Evolutionary conservation across 64 coral and sea anemone species (phyloP), one percentile per base, ranked within the genome.

Genomic region (Hydrozoanthus tunicans): DNA sequence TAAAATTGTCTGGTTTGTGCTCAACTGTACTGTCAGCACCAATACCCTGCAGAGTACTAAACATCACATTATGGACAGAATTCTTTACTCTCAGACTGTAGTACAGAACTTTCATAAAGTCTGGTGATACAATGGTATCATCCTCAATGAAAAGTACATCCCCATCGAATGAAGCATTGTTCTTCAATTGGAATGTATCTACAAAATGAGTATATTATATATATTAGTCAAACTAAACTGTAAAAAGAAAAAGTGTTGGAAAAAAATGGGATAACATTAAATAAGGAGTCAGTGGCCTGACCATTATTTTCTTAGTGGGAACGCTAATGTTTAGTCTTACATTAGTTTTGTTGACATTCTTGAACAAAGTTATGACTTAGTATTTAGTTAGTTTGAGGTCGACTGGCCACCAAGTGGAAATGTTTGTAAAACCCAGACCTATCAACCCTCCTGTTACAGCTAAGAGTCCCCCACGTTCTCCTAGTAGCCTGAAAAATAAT

Each of bases 81-180:
- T 96, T 96, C 81, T 96, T 96, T 24, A 96, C 92, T 58, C 70
- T 90, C 12, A 96, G 83, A 32, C 92, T 78, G 73, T 89, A 96
- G 89, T 92, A 96, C 89, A 96, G 91, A 3, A 91, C 92, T 53
- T 94, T 92, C 95, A 96, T 96, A 73, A 96, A 96, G 89, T 96
- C 95, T 10, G 92, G 78, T 6, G 95, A 90, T 24, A 97, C 77
- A 64, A 97, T 69, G 61, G 93, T 53, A 88, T 97, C 95, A 92
- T 97, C 95, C 69, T 97, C 95, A 60, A 97, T 89, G 53, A 97
- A 97, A 25, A 97, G 91, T 1, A 97, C 95, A 84, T 97, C 95
- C 20, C 95, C 92, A 67, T 81, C 90, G 56, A 91, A 96, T 73
- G 95, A 91, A 15, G 53, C 89, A 85, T 97, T 97, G 61, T 73